phyloP scores from a whole-genome alignment of 2,113 vertebrate genomes.

The Nannospalax galili region DNA sequence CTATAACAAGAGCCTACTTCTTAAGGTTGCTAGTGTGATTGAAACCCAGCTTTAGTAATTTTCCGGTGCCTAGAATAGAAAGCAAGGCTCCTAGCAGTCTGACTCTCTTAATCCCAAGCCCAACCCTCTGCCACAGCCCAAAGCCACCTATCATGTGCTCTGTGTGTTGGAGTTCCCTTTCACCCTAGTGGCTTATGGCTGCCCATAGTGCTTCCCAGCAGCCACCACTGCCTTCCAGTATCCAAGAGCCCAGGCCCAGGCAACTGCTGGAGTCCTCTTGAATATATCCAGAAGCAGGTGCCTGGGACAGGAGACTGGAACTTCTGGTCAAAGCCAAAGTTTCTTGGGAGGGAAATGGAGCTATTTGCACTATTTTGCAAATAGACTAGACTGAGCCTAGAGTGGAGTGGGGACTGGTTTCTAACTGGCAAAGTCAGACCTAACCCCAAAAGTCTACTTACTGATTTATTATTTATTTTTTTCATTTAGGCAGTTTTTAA shows the following conservation, averaged over 20 bases:
- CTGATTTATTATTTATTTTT: too few species aligned
- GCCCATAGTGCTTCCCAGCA: too few species aligned
- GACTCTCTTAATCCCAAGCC: too few species aligned
- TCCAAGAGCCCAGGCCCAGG: not conserved
- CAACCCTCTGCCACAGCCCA: too few species aligned
- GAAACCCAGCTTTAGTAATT: too few species aligned
- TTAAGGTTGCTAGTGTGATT: too few species aligned
- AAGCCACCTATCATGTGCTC: too few species aligned
- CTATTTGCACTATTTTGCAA: not conserved
- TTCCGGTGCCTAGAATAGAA: too few species aligned
- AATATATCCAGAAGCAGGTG: not conserved
- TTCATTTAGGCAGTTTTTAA: too few species aligned
- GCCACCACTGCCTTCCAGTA: not conserved
- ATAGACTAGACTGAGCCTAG: not conserved
- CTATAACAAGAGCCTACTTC: too few species aligned
- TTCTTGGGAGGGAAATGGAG: not conserved
- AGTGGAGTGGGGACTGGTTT: not conserved
- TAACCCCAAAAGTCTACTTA: not conserved
- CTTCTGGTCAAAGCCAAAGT: not conserved
- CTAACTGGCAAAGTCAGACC: not conserved
- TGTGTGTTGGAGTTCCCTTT: too few species aligned
- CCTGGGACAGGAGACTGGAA: not conserved
- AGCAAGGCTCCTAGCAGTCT: too few species aligned
- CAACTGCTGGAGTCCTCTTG: not conserved
- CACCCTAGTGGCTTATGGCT: not conserved